phyloP scores from a whole-genome alignment of 2,888 invertebrate species.

The Phania funesta region DNA sequence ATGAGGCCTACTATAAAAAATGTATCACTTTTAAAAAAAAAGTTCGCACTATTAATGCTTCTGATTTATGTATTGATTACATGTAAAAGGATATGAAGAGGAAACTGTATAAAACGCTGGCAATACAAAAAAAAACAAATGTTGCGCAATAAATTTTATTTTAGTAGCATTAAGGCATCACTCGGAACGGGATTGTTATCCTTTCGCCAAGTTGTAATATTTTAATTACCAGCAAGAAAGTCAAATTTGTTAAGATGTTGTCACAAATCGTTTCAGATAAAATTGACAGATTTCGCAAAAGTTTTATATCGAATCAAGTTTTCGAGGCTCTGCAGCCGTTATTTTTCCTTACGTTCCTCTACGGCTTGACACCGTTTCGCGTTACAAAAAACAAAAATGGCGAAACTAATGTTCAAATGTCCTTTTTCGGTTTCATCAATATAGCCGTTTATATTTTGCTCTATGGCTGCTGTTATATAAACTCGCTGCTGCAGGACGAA shows the following conservation, averaged over 20 bases:
- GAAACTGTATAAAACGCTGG: neutral
- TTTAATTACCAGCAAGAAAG: neutral
- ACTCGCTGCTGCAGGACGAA: constrained; percentile 74
- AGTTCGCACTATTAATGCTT: neutral
- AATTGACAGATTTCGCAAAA: constrained; percentile 73
- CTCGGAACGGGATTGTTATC: constrained; percentile 17
- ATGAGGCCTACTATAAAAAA: neutral
- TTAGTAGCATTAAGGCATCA: constrained; percentile 43
- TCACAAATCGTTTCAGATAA: constrained; percentile 68
- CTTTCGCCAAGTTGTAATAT: neutral
- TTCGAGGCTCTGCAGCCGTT: constrained; percentile 77
- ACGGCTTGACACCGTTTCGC: constrained; percentile 78
- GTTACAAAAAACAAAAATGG: constrained; percentile 74
- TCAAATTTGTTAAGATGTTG: constrained; percentile 14
- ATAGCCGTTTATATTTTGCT: constrained; percentile 67
- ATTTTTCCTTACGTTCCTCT: constrained; percentile 75
- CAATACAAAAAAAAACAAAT: neutral
- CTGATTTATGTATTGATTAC: neutral
- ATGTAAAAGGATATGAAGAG: neutral
- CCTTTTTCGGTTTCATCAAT: constrained; percentile 70
- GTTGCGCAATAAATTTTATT: constrained; percentile 15
- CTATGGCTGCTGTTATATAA: constrained; percentile 70
- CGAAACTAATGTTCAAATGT: constrained; percentile 72
- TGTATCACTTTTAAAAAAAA: neutral
- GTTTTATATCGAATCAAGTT: constrained; percentile 77